phyloP scores from a whole-genome alignment of 1,140 invertebrate species.

The Leptoteleia sp. region DNA sequence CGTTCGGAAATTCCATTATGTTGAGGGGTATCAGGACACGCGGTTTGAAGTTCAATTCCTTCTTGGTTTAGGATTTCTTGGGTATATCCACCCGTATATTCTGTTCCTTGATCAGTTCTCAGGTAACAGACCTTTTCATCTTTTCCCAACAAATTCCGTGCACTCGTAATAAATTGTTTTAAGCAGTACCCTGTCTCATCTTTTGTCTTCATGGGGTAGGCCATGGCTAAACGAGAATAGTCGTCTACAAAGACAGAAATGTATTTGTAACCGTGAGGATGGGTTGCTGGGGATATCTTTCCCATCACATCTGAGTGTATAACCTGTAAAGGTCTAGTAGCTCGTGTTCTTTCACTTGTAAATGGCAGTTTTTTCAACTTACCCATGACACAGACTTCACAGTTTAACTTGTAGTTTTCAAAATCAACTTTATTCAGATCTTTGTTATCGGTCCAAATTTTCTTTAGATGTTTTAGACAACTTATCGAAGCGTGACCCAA shows the following conservation, averaged over 20 bases:
- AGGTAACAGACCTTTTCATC: too few relatives aligned
- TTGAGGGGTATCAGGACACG: slow-evolving; percentile 60
- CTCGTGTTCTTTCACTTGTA: slow-evolving; percentile 13
- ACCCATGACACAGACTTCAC: slow-evolving; percentile 33
- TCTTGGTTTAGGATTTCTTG: slow-evolving; percentile 13
- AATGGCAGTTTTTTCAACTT: slow-evolving; percentile 33
- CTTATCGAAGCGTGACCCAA: slow-evolving; percentile 52
- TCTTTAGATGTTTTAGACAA: slow-evolving; percentile 54
- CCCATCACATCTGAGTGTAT: slow-evolving; percentile 48
- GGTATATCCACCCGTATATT: slow-evolving; percentile 26
- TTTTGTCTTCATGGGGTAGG: slow-evolving; percentile 42
- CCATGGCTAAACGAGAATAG: slow-evolving; percentile 32
- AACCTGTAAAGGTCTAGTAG: slow-evolving; percentile 16
- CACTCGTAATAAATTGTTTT: slow-evolving; percentile 24
- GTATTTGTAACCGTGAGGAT: slow-evolving; percentile 28
- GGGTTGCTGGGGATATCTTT: too few relatives aligned
- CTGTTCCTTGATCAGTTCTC: too few relatives aligned
- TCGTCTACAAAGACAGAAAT: slow-evolving; percentile 44
- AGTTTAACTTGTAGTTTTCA: slow-evolving; percentile 12
- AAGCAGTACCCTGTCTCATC: slow-evolving; percentile 23
- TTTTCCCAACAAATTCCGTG: slow-evolving; percentile 28
- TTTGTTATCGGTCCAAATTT: slow-evolving; percentile 37
- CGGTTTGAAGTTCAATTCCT: slow-evolving; percentile 12
- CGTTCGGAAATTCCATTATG: slow-evolving; percentile 51
- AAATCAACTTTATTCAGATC: too few relatives aligned